Conservation (phyloP, 2,113 vertebrate genomes). For the Coptodon rendalli region DNA sequence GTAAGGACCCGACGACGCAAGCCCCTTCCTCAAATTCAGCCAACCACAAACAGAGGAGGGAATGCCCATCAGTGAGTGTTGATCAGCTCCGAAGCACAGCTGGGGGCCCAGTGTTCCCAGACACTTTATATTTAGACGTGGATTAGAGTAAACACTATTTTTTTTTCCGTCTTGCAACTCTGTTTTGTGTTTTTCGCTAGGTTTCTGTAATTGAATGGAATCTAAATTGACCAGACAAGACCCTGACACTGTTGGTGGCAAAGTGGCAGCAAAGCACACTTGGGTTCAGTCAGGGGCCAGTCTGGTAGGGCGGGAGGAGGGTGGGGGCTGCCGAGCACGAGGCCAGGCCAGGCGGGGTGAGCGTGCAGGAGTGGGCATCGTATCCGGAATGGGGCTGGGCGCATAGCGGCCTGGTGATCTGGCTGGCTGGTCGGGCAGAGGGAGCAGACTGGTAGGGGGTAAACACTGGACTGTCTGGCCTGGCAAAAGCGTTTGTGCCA, state of each 20-base stretch:
- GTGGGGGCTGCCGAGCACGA: not conserved
- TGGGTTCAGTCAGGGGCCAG: constrained; percentile 55
- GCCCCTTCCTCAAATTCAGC: not conserved
- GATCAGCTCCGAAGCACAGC: constrained; percentile 2
- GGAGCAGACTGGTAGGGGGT: constrained; percentile 31
- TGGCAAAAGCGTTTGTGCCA: constrained; percentile 32
- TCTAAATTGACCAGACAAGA: constrained; percentile 48
- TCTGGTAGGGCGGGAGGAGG: not conserved
- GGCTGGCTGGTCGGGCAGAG: constrained; percentile 14
- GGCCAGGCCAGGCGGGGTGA: constrained; percentile 32
- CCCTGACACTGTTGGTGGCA: constrained; percentile 43
- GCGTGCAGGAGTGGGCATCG: constrained; percentile 26
- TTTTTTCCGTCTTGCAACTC: not conserved
- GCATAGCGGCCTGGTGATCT: not conserved
- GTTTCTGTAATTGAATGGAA: constrained; percentile 44
- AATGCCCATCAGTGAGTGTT: not conserved
- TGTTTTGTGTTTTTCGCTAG: not conserved
- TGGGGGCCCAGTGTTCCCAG: constrained; percentile 22
- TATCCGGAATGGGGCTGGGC: constrained; percentile 5
- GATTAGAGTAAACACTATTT: constrained; percentile 14
- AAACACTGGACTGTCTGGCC: constrained; percentile 23
- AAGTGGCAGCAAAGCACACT: constrained; percentile 49
- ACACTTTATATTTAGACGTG: constrained; percentile 38
- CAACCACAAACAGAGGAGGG: not conserved
- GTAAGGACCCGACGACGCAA: not conserved